Conservation (phyloP, 1,140 invertebrate genomes). For the Diorhabda elongata region DNA sequence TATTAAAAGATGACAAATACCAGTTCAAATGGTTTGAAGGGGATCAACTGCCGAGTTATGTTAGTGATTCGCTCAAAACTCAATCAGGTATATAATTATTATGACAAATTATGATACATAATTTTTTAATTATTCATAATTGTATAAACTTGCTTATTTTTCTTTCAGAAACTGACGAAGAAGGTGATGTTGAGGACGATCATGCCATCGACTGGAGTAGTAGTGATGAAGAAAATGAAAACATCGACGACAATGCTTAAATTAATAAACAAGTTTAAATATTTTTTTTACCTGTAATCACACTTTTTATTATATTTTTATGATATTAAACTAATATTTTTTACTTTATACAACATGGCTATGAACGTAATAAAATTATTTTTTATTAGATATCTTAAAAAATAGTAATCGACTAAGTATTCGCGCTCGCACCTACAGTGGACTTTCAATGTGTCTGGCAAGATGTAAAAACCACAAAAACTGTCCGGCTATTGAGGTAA, state of each 20-base stretch:
- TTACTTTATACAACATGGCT: constrained; percentile 11
- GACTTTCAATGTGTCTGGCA: no score
- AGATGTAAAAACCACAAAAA: no score
- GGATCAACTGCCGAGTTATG: no score
- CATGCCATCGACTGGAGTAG: constrained; percentile 11
- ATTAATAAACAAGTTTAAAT: constrained; percentile 7
- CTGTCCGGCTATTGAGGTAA: no score
- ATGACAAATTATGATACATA: constrained; percentile 13
- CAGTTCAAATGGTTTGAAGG: neutral
- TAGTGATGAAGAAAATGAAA: constrained; percentile 15
- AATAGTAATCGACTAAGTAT: constrained; percentile 4
- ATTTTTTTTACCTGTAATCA: constrained; percentile 5
- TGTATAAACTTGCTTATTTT: constrained; percentile 7
- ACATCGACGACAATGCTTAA: constrained; percentile 12
- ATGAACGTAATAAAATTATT: constrained; percentile 13
- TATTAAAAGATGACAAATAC: neutral
- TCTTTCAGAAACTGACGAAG: constrained; percentile 11
- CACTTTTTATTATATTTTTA: neutral
- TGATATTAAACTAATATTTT: constrained; percentile 6
- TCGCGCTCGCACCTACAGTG: no score
- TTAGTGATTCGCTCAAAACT: neutral
- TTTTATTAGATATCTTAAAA: constrained; percentile 14
- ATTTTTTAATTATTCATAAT: neutral
- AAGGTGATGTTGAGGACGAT: constrained; percentile 11
- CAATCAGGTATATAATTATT: constrained; percentile 2